A percentile compares a stretch with the other conserved stretches of the same genome.
phyloP scores from a whole-genome alignment of 2,888 invertebrate genomes.

The Sminthurinus aureus region DNA sequence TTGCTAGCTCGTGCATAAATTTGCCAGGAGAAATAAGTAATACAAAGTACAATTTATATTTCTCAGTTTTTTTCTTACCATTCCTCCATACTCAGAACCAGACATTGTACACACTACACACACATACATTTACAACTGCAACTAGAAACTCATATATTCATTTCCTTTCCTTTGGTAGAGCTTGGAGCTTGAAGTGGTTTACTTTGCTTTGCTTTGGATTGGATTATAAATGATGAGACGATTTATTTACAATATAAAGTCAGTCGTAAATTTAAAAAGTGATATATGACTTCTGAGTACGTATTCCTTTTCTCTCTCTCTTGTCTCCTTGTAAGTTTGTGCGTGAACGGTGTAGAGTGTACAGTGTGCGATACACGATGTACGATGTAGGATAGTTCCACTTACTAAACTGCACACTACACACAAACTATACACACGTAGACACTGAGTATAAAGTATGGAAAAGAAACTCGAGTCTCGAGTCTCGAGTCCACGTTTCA shows the following conservation, averaged over 20 bases:
- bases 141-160: background rate
- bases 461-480: background rate
- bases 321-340: background rate
- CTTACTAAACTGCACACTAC: no score
- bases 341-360: background rate
- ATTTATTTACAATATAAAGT: slow-evolving; percentile 37
- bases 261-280: slow-evolving; percentile 35
- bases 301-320: background rate
- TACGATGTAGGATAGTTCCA: background rate
- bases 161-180: slow-evolving; percentile 10
- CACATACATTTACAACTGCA: no score
- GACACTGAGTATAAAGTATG: background rate
- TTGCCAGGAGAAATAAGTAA: no score
- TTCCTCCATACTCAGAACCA: no score
- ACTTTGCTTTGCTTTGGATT: background rate
- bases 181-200: no score
- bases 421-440: no score
- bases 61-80: no score
- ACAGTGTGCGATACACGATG: background rate
- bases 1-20: no score
- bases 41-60: no score
- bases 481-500: no score
- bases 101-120: no score
- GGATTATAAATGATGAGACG: slow-evolving; percentile 34
- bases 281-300: slow-evolving; percentile 27